A percentile compares a stretch with the other conserved stretches of the same genome.
These are phyloP conservation scores for Odontomachus brunneus DNA, from an alignment of 1,140 invertebrate genomes.

Conservation along the genomic window DNA sequence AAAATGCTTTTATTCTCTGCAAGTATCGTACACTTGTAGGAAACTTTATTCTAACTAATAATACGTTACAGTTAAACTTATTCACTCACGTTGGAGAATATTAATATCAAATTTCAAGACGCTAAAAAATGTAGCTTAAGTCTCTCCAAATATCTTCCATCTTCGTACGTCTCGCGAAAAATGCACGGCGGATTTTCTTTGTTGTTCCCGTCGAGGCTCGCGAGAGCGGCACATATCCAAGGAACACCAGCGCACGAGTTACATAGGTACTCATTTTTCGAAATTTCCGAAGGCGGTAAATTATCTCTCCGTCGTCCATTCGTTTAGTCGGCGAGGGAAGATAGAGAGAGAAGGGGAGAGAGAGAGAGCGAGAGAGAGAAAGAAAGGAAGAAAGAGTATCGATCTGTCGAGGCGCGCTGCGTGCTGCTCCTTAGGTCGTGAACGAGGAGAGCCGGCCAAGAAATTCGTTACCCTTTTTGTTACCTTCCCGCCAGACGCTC, in stretches of 20 bases:
- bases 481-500: conserved; percentile 47
- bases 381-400: not conserved
- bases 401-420: not conserved
- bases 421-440: not conserved
- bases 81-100: no score
- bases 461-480: conserved; percentile 55
- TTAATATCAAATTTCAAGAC: no score
- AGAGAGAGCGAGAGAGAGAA: no score
- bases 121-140: no score
- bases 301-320: not conserved
- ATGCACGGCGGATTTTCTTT: not conserved
- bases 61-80: no score
- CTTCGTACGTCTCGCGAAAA: not conserved
- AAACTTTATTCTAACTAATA: no score
- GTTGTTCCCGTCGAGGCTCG: not conserved
- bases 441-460: conserved; percentile 30
- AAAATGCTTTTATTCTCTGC: no score
- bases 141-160: not conserved
- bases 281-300: conserved; percentile 28
- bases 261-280: not conserved
- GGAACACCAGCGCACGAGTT: not conserved
- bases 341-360: no score
- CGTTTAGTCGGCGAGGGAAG: not conserved
- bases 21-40: no score
- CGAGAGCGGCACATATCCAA: not conserved